Evolutionary conservation across 1,140 invertebrate species (phyloP).

Genomic region (Octopus sinensis): DNA sequence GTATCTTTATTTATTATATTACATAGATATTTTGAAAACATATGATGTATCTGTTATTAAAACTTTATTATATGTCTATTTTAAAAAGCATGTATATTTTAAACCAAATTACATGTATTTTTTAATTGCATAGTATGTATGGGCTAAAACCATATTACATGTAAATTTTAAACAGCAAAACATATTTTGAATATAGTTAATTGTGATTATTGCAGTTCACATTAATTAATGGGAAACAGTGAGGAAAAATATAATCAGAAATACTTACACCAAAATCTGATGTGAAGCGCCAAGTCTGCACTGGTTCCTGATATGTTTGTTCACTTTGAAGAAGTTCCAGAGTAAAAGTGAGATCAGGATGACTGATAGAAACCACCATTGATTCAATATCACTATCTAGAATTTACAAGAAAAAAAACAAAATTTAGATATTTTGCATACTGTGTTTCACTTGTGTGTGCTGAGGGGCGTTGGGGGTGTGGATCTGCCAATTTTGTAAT

Average conservation of each 20-base stretch:
- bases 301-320: conserved; percentile 49
- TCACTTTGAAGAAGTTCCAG: conserved; percentile 50
- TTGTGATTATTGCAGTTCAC: too few relatives aligned
- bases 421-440: too few relatives aligned
- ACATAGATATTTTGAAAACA: too few relatives aligned
- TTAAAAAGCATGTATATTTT: too few relatives aligned
- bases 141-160: not conserved
- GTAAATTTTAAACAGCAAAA: not conserved
- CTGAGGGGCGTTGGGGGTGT: not conserved
- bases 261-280: conserved; percentile 54
- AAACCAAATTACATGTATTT: too few relatives aligned
- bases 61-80: too few relatives aligned
- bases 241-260: conserved; percentile 9
- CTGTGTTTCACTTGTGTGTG: too few relatives aligned
- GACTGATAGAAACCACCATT: conserved; percentile 45
- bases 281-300: conserved; percentile 56
- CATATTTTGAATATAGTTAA: not conserved
- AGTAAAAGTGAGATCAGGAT: conserved; percentile 50
- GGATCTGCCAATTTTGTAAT: not conserved
- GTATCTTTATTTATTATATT: too few relatives aligned
- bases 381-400: conserved; percentile 39
- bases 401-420: too few relatives aligned
- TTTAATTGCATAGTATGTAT: too few relatives aligned
- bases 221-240: too few relatives aligned
- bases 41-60: too few relatives aligned